Base-by-base conservation (phyloP, 2,797 vertebrate species). In the Trematomus bernacchii region DNA sequence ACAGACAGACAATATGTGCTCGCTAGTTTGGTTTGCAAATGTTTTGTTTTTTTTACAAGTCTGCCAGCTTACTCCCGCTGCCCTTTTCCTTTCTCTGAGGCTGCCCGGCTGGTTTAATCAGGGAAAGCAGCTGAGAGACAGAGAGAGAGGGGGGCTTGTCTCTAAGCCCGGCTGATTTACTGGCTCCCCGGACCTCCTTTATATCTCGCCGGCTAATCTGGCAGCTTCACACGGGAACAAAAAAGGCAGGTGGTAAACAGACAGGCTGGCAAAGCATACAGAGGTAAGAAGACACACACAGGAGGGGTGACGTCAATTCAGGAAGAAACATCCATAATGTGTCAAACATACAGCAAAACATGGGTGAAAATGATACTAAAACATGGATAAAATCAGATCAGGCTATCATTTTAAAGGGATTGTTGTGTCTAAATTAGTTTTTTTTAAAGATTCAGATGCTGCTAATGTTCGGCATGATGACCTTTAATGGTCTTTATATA, bases 71-170 rank as follows among this genome's bases (percentile, higher is more conserved):
- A 66, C 37, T 33, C 76, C 70, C 46, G 3, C 58, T 80, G 76
- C 53, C 73, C 66, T 75, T 73, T 80, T 67, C 62, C 42, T 69
- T 73, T 66, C 58, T n/a, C n/a, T 4, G 18, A 68, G 82, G 73
- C 77, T 72, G 53, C 43, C 54, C 7, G 46, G 48, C 33, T 48
- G 80, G 89, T 88, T 87, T 91, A 92, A 92, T 93, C 87, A 87
- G 77, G 48, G 18, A 80, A 82, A 87, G 77, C 86, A 91, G 90
- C 91, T 83, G 89, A 37, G 84, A 75, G 82, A 83, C 83, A 53
- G 63, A 3, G 43, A 69, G 69, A 81, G 66, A n/a, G 46, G 55
- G 75, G 83, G 27, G 27, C 84, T 86, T 27, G 62, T 84, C 70
- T 84, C 67, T 82, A 78, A 86, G 76, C 84, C 81, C 7, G 23